Percentiles rank a stretch among this genome's conserved stretches.
Conservation (phyloP, 2,797 vertebrate species). For the Mormyrops attenuatus region DNA sequence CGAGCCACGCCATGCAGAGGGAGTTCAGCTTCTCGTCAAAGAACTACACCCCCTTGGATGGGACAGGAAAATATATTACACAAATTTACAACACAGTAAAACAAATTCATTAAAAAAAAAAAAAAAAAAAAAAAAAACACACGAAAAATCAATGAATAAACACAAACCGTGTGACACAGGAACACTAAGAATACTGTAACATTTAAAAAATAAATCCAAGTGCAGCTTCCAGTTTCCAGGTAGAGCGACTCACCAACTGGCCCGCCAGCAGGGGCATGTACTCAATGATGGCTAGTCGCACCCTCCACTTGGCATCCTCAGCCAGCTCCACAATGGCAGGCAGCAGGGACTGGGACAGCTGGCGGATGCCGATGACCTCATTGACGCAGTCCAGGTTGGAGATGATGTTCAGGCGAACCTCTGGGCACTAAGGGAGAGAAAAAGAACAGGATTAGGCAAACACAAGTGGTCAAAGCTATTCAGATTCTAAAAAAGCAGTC, state of each 20-base stretch:
- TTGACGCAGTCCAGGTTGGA: conserved; percentile 87
- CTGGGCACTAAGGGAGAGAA: conserved; percentile 68
- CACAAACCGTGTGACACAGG: background rate
- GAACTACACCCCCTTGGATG: too few relatives aligned
- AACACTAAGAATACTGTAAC: background rate
- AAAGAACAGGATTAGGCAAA: background rate
- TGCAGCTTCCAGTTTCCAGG: background rate
- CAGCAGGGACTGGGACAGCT: conserved; percentile 84
- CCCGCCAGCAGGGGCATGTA: conserved; percentile 87
- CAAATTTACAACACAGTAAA: background rate
- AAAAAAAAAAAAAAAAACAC: background rate
- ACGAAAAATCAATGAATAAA: background rate
- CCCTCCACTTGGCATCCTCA: conserved; percentile 85
- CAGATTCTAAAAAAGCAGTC: too few relatives aligned
- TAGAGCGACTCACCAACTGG: conserved; percentile 70
- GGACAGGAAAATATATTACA: conserved; percentile 21
- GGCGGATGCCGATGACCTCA: conserved; percentile 83
- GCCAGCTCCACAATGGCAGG: conserved; percentile 86
- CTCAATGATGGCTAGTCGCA: conserved; percentile 85
- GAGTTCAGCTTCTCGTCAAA: conserved; percentile 90
- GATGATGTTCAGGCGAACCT: conserved; percentile 87
- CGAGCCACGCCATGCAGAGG: conserved; percentile 89
- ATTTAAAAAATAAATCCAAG: background rate
- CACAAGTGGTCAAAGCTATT: background rate
- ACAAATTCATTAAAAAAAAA: background rate